These are phyloP conservation scores for Leptosomus discolor DNA, from an alignment of 2,113 vertebrate genomes.

Conservation along the genomic window DNA sequence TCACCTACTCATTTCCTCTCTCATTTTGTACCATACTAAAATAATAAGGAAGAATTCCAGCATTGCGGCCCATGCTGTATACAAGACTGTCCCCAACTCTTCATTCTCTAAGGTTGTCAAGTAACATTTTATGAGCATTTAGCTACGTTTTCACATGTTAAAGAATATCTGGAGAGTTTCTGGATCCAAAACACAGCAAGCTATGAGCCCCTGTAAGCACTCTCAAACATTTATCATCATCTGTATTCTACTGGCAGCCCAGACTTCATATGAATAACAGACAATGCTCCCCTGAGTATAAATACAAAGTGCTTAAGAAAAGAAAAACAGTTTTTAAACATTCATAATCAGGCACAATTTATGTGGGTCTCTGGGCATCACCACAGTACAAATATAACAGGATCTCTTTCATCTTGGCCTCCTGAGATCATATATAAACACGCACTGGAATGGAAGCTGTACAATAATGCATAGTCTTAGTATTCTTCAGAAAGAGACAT, in stretches of 20 bases:
- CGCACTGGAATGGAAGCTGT: background rate
- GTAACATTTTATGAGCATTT: background rate
- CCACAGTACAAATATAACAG: background rate
- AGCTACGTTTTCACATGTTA: background rate
- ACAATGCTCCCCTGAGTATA: background rate
- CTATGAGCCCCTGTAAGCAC: background rate
- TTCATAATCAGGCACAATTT: background rate
- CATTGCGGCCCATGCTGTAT: background rate
- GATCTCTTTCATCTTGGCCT: background rate
- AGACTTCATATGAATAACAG: background rate
- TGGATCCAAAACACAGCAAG: background rate
- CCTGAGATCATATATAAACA: background rate
- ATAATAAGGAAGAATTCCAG: background rate
- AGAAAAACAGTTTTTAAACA: background rate
- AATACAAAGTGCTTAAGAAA: background rate
- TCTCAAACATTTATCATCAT: background rate
- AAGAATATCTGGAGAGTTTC: background rate
- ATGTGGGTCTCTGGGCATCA: background rate
- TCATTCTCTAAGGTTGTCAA: background rate
- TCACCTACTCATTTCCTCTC: background rate
- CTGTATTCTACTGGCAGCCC: background rate
- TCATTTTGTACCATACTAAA: background rate
- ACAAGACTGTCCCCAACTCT: background rate
- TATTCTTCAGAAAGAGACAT: background rate
- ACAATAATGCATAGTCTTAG: background rate